These are phyloP conservation scores for Brachionus paranguensis DNA, from an alignment of 1,140 invertebrate genomes.

Conservation along the genomic window DNA sequence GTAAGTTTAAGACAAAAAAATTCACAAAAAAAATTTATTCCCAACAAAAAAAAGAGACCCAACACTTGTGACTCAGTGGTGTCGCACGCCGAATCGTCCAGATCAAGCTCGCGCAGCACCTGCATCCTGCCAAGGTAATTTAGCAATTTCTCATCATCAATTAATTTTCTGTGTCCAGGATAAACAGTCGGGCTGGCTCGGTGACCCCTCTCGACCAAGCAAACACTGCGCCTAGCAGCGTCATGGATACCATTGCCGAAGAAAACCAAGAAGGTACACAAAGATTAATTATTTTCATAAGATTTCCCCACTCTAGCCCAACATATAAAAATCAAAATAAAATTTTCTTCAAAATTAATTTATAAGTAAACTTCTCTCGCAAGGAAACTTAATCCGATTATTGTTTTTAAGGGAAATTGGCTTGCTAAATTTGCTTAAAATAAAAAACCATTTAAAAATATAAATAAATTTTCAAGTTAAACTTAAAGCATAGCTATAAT, in stretches of 20 bases:
- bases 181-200: conserved; percentile 13
- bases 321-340: neutral
- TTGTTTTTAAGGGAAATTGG: neutral
- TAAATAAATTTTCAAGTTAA: neutral
- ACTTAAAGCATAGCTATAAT: neutral
- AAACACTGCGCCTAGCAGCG: neutral
- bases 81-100: conserved; percentile 45
- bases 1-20: conserved; percentile 44
- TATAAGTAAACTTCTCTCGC: neutral
- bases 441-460: neutral
- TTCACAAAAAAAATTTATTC: neutral
- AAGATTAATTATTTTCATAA: neutral
- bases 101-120: conserved; percentile 32
- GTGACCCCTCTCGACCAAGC: neutral
- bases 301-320: neutral
- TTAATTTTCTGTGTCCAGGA: neutral
- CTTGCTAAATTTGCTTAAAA: neutral
- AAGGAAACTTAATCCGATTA: neutral
- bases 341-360: neutral
- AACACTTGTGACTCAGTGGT: conserved; percentile 55
- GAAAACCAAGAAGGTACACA: conserved; percentile 19
- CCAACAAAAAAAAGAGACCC: conserved; percentile 45
- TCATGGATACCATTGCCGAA: conserved; percentile 35
- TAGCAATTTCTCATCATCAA: neutral
- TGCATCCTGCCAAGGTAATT: conserved; percentile 24